Evolutionary conservation across 2,888 invertebrate genomes (phyloP).

Genomic region (Caenorhabditis afra): DNA sequence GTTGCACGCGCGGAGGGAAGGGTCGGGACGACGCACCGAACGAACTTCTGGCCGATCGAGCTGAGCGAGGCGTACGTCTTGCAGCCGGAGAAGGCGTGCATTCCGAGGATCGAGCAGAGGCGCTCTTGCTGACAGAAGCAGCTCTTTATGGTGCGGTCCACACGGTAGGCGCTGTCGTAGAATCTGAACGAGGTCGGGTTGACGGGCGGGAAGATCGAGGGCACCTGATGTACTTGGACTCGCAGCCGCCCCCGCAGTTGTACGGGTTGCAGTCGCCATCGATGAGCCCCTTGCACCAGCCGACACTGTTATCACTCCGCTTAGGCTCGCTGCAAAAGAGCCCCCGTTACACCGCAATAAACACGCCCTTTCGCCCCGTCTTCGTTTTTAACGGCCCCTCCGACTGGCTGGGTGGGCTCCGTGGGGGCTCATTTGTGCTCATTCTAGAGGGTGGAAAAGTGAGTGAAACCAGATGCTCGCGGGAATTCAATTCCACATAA

Average conservation of each 20-base stretch:
- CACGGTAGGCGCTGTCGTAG: conserved; percentile 48
- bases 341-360: not conserved
- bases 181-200: no score
- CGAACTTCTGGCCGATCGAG: conserved; percentile 61
- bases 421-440: no score
- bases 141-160: conserved; percentile 61
- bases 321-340: conserved; percentile 28
- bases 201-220: no score
- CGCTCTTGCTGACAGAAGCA: conserved; percentile 64
- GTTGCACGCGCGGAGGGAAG: no score
- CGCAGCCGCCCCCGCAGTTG: conserved; percentile 63
- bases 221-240: conserved; percentile 65
- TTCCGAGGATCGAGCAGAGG: conserved; percentile 66
- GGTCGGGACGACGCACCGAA: conserved; percentile 30
- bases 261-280: conserved; percentile 65
- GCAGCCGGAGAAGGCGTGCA: conserved; percentile 65
- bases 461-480: no score
- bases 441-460: no score
- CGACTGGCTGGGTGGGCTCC: no score
- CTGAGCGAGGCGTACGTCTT: conserved; percentile 61
- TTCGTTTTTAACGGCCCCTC: not conserved
- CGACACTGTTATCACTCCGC: conserved; percentile 13
- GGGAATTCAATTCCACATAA: no score
- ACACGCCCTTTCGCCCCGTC: not conserved
- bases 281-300: conserved; percentile 51